These are phyloP conservation scores for Charaxes varanes DNA, from an alignment of 1,140 invertebrate species.

Conservation along the genomic window DNA sequence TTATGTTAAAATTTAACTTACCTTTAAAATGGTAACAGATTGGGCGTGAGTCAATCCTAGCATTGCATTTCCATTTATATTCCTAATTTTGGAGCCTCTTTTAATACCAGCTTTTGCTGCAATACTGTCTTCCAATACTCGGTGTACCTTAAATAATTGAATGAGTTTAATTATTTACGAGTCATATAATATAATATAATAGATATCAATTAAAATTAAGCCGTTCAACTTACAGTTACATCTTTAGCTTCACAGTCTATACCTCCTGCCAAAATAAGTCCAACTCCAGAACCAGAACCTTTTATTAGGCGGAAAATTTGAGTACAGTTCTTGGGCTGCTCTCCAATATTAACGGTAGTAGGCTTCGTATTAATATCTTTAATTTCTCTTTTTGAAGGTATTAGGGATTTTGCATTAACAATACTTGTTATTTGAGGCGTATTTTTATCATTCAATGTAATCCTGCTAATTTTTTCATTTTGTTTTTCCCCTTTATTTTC, in stretches of 20 bases:
- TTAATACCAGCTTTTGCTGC: conserved; percentile 91
- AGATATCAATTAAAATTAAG: conserved; percentile 5
- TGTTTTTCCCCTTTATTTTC: conserved; percentile 5
- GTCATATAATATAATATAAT: neutral
- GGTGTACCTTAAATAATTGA: conserved; percentile 80
- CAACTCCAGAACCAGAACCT: conserved; percentile 83
- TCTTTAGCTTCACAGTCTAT: conserved; percentile 92
- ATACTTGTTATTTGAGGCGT: neutral
- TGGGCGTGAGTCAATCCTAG: conserved; percentile 88
- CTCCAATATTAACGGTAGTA: conserved; percentile 14
- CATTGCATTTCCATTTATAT: conserved; percentile 91
- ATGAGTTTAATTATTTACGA: conserved; percentile 11
- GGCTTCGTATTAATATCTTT: neutral
- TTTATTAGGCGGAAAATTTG: conserved; percentile 49
- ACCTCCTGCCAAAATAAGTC: conserved; percentile 90
- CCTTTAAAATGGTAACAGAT: conserved; percentile 89
- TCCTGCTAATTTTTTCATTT: conserved; percentile 10
- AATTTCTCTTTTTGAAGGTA: conserved; percentile 2
- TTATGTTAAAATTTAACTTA: no score
- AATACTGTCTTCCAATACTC: conserved; percentile 88
- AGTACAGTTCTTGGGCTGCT: conserved; percentile 19
- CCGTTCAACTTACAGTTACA: conserved; percentile 84
- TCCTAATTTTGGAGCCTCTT: conserved; percentile 90
- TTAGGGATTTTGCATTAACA: conserved; percentile 1
- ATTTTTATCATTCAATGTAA: conserved; percentile 7